These are phyloP conservation scores for Brachyhypopomus occidentalis DNA, from an alignment of 2,113 vertebrate genomes.

Conservation along the genomic window DNA sequence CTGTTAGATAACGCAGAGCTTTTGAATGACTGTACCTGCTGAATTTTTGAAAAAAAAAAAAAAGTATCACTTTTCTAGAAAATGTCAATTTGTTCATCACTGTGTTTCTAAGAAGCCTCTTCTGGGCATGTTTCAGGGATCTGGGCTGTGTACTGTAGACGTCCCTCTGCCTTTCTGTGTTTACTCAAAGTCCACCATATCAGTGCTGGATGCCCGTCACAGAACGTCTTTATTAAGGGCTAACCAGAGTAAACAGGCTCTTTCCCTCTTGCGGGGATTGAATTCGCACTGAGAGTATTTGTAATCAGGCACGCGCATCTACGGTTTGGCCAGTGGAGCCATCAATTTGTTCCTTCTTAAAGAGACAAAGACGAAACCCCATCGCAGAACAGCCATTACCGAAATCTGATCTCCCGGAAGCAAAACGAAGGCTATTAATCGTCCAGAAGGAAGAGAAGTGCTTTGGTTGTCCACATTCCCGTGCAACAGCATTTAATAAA, in stretches of 20 bases:
- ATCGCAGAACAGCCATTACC: slow-evolving; percentile 47
- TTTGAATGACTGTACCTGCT: slow-evolving; percentile 17
- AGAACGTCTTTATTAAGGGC: slow-evolving; percentile 52
- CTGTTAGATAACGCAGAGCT: slow-evolving; percentile 33
- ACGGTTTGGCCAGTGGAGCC: slow-evolving; percentile 38
- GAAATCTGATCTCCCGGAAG: slow-evolving; percentile 49
- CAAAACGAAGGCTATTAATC: background rate
- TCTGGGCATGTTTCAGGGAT: background rate
- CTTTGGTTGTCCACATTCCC: background rate
- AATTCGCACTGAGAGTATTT: slow-evolving; percentile 37
- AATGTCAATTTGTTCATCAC: background rate
- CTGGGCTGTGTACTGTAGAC: background rate
- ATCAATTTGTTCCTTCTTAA: slow-evolving; percentile 54
- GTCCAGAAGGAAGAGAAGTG: background rate
- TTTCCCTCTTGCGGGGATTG: slow-evolving; percentile 15
- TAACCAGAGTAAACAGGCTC: slow-evolving; percentile 53
- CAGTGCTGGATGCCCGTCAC: slow-evolving; percentile 51
- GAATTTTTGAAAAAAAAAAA: background rate
- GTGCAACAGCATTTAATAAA: background rate
- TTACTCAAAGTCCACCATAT: slow-evolving; percentile 38
- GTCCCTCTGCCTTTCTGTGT: background rate
- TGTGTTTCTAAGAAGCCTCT: background rate
- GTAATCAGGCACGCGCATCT: slow-evolving; percentile 48
- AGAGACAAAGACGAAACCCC: slow-evolving; percentile 48
- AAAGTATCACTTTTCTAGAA: background rate